phyloP scores from a whole-genome alignment of 1,140 invertebrate species.

The Procambarus virginalis region DNA sequence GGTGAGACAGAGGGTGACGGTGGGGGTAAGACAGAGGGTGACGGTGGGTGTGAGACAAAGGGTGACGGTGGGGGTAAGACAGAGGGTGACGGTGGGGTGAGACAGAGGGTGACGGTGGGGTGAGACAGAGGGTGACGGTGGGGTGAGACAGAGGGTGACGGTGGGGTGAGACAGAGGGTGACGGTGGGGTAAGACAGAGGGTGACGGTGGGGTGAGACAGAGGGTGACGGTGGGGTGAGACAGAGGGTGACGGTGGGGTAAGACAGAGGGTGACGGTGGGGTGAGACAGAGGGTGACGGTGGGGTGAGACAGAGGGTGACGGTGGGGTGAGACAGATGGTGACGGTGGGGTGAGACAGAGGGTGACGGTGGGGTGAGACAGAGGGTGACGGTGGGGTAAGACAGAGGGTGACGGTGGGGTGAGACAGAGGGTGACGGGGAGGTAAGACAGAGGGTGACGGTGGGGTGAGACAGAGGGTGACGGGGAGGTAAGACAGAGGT shows the following conservation, averaged over 20 bases:
- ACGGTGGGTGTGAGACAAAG: neutral
- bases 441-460: neutral
- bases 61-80: neutral
- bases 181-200: neutral
- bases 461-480: neutral
- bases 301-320: neutral
- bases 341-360: neutral
- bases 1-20: neutral
- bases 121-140: neutral
- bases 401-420: neutral
- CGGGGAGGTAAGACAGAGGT: neutral
- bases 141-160: neutral
- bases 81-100: neutral
- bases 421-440: neutral
- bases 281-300: neutral
- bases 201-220: neutral
- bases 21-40: neutral
- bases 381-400: neutral
- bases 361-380: neutral
- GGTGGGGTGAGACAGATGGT: neutral
- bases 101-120: neutral
- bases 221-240: neutral
- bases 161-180: neutral
- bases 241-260: no score
- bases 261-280: neutral